Evolutionary conservation across 2,113 vertebrate species (phyloP).

Genomic region (Lophochroa leadbeateri): DNA sequence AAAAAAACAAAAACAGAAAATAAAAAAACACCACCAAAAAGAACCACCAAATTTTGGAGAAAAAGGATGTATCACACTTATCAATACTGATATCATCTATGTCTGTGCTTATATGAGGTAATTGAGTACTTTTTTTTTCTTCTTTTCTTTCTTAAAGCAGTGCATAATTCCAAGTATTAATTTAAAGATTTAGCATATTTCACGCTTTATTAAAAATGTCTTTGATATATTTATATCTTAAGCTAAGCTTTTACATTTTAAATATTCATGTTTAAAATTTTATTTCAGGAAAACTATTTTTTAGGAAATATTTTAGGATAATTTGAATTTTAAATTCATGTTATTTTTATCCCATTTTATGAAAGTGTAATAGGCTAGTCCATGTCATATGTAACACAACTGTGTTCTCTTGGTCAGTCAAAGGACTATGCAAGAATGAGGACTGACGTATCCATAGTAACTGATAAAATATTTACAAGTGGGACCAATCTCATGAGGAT

Average conservation of each 20-base stretch:
- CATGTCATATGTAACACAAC: not conserved
- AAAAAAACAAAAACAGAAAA: not conserved
- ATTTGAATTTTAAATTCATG: not conserved
- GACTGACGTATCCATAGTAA: not conserved
- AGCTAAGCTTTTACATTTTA: not conserved
- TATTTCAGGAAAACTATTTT: not conserved
- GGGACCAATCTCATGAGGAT: not conserved
- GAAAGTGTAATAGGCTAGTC: not conserved
- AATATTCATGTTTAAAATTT: not conserved
- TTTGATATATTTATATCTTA: not conserved
- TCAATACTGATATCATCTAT: not conserved
- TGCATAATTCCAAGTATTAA: not conserved
- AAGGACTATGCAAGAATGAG: not conserved
- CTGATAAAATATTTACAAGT: conserved; percentile 3
- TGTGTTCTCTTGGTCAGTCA: not conserved
- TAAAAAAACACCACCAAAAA: not conserved
- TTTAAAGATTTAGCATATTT: not conserved
- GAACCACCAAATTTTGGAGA: not conserved
- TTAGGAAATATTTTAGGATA: not conserved
- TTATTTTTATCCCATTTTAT: not conserved
- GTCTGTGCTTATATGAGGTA: not conserved
- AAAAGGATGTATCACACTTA: not conserved
- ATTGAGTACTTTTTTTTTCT: not conserved
- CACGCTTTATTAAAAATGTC: not conserved
- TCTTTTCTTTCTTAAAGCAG: not conserved